phyloP scores from a whole-genome alignment of 2,888 invertebrate species.

The Tromatobia lineatoria region DNA sequence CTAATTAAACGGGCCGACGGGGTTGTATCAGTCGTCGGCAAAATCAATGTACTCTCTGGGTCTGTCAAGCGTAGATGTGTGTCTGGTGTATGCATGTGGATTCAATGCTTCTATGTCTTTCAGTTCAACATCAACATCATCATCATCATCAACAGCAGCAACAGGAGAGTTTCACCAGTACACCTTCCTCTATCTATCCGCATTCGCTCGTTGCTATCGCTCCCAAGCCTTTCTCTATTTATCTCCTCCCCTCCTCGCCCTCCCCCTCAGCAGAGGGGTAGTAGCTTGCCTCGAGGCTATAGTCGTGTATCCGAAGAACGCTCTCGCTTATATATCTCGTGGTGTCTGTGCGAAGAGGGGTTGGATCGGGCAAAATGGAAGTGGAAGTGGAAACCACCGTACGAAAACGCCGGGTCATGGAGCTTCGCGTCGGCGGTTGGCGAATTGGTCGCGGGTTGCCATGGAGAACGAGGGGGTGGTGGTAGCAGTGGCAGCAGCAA shows the following conservation, averaged over 20 bases:
- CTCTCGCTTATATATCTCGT: constrained; percentile 4
- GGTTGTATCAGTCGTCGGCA: constrained; percentile 84
- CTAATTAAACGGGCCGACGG: constrained; percentile 84
- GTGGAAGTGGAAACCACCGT: constrained; percentile 64
- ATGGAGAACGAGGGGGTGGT: constrained; percentile 79
- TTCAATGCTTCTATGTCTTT: constrained; percentile 36
- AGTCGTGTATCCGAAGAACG: constrained; percentile 7
- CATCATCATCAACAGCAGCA: constrained; percentile 15
- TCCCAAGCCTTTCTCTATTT: constrained; percentile 1
- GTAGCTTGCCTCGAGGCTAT: constrained; percentile 38
- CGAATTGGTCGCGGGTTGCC: constrained; percentile 83
- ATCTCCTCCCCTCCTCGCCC: constrained; percentile 16
- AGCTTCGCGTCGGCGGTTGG: constrained; percentile 81
- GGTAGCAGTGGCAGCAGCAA: constrained; percentile 2
- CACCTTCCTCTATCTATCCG: constrained; percentile 29
- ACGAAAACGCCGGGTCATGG: constrained; percentile 75
- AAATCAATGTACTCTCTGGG: constrained; percentile 80
- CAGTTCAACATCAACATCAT: constrained; percentile 6
- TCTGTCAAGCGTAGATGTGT: constrained; percentile 20
- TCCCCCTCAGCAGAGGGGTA: background rate
- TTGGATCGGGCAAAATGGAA: constrained; percentile 35
- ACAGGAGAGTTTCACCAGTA: constrained; percentile 21
- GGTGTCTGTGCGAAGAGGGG: background rate
- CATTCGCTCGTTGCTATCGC: constrained; percentile 26
- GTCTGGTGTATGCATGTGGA: constrained; percentile 63